Evolutionary conservation across 2,888 invertebrate species (phyloP).

Genomic region (Drosophila ochracea): DNA sequence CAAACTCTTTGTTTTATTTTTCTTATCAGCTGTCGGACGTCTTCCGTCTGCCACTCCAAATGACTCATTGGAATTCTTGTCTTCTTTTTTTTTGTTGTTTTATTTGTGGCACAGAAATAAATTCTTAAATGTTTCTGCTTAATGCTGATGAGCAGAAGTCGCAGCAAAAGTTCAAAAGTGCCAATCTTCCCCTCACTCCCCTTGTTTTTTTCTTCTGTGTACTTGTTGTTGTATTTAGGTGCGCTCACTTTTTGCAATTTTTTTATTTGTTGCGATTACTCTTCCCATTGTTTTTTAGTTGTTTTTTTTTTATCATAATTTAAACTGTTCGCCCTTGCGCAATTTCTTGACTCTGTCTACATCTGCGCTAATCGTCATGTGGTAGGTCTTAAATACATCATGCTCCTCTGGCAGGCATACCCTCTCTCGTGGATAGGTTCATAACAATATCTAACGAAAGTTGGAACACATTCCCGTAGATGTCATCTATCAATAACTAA

Average conservation of each 20-base stretch:
- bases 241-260: conserved; percentile 17
- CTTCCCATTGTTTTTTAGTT: conserved; percentile 14
- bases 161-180: conserved; percentile 38
- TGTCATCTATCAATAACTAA: background rate
- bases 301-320: conserved; percentile 42
- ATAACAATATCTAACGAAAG: background rate
- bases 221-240: conserved; percentile 6
- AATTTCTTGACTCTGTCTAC: conserved; percentile 40
- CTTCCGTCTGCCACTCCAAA: conserved; percentile 1
- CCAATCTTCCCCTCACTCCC: background rate
- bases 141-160: conserved; percentile 11
- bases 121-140: conserved; percentile 28
- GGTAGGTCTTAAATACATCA: conserved; percentile 52
- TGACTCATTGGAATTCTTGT: conserved; percentile 40
- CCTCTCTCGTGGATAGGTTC: background rate
- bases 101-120: conserved; percentile 16
- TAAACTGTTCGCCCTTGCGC: conserved; percentile 33
- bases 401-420: conserved; percentile 15
- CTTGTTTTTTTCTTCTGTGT: background rate
- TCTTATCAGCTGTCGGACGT: conserved; percentile 43
- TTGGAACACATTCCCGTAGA: background rate
- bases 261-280: conserved; percentile 24
- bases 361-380: conserved; percentile 51
- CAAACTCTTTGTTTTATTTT: background rate
- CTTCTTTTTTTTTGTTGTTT: background rate